Evolutionary conservation across 2,888 invertebrate species (phyloP).

Genomic region (Lasioglossum vierecki): DNA sequence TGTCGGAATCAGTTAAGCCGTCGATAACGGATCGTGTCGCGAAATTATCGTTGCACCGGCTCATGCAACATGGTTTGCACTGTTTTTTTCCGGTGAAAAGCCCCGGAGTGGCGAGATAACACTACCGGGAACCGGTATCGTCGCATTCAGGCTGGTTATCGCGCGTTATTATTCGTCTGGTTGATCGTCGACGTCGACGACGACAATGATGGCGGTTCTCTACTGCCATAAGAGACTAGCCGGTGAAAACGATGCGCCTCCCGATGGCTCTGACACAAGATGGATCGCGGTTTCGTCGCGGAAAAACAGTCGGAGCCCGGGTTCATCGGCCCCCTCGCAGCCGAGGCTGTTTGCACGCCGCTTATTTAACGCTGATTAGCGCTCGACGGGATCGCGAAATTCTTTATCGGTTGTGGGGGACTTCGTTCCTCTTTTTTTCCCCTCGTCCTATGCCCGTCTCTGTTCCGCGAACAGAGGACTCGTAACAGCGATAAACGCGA

Average conservation of each 20-base stretch:
- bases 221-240: neutral
- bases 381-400: constrained; percentile 38
- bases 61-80: constrained; percentile 6
- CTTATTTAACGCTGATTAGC: constrained; percentile 67
- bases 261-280: constrained; percentile 6
- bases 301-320: constrained; percentile 2
- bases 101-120: neutral
- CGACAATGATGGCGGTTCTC: neutral
- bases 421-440: neutral
- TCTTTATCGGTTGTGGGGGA: constrained; percentile 25
- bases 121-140: constrained; percentile 15
- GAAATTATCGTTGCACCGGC: constrained; percentile 36
- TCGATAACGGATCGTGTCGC: constrained; percentile 31
- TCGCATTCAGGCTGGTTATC: neutral
- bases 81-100: neutral
- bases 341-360: constrained; percentile 42
- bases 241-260: neutral
- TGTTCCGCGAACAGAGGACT: neutral
- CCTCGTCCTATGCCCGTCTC: neutral
- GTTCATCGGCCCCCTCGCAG: neutral
- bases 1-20: constrained; percentile 33
- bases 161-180: constrained; percentile 9
- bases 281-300: constrained; percentile 2
- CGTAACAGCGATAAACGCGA: neutral
- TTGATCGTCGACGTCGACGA: neutral